Percentiles rank a stretch among this genome's conserved stretches.
Conservation (phyloP, 2,888 invertebrate genomes). For the Vanessa cardui region DNA sequence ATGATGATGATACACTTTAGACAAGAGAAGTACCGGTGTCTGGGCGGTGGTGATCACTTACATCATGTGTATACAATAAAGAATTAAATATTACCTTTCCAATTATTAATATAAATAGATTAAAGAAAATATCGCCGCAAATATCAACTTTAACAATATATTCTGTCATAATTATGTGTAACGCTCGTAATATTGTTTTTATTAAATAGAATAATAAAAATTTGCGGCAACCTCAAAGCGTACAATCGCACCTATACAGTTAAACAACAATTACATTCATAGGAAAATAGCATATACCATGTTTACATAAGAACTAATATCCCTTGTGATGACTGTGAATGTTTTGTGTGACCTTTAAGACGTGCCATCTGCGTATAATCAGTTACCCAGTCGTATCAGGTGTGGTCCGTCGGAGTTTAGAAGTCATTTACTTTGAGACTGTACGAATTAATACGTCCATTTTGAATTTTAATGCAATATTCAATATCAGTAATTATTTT, state of each 20-base stretch:
- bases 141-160: not conserved
- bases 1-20: too few species aligned
- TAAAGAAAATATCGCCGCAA: not conserved
- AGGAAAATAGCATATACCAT: conserved; percentile 8
- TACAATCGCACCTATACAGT: conserved; percentile 15
- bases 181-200: not conserved
- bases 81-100: too few species aligned
- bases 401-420: conserved; percentile 21
- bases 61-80: too few species aligned
- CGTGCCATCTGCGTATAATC: conserved; percentile 24
- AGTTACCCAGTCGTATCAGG: conserved; percentile 14
- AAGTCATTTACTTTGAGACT: conserved; percentile 13
- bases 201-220: conserved; percentile 34
- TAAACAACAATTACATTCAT: conserved; percentile 8
- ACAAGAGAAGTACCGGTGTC: too few species aligned
- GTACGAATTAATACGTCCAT: conserved; percentile 22
- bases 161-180: not conserved
- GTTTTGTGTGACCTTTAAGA: conserved; percentile 20
- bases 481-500: conserved; percentile 21
- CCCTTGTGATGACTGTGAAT: conserved; percentile 12
- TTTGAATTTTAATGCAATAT: conserved; percentile 19
- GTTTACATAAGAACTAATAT: conserved; percentile 10
- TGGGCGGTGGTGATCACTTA: too few species aligned
- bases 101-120: too few species aligned
- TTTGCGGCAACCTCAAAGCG: conserved; percentile 39